phyloP scores from a whole-genome alignment of 2,888 invertebrate species.

The Chymomyza procnemis region DNA sequence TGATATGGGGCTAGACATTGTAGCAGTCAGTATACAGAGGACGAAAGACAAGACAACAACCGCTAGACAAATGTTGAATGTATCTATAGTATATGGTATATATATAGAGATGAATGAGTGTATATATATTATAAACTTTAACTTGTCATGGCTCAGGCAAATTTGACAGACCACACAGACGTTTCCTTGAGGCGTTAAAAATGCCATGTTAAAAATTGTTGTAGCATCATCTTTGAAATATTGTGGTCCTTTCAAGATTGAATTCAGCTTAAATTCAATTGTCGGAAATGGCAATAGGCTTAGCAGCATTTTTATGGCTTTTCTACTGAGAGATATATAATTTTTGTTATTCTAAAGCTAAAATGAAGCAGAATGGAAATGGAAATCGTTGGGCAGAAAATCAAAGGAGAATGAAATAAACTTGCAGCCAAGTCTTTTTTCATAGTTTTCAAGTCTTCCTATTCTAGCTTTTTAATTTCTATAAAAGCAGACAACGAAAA shows the following conservation, averaged over 20 bases:
- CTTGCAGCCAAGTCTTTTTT: no score
- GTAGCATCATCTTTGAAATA: not conserved
- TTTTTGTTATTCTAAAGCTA: no score
- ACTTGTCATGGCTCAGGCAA: not conserved
- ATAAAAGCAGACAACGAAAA: no score
- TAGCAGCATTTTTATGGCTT: no score
- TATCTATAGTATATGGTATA: no score
- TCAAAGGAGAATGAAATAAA: no score
- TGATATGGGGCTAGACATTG: slow-evolving; percentile 4
- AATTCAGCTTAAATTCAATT: not conserved
- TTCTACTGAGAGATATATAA: no score
- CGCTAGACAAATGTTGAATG: slow-evolving; percentile 33
- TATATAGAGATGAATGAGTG: slow-evolving; percentile 25
- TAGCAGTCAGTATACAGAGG: not conserved
- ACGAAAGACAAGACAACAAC: not conserved
- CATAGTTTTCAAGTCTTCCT: no score
- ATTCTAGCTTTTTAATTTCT: no score
- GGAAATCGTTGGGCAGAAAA: no score
- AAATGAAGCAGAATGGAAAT: no score
- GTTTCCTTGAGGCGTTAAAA: not conserved
- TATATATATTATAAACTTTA: not conserved
- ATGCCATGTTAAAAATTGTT: not conserved
- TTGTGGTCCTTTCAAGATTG: not conserved
- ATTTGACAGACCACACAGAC: not conserved
- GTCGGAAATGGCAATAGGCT: not conserved